A percentile compares a stretch with the other conserved stretches of the same genome.
phyloP scores from a whole-genome alignment of 2,113 vertebrate species.

The Lycaon pictus region DNA sequence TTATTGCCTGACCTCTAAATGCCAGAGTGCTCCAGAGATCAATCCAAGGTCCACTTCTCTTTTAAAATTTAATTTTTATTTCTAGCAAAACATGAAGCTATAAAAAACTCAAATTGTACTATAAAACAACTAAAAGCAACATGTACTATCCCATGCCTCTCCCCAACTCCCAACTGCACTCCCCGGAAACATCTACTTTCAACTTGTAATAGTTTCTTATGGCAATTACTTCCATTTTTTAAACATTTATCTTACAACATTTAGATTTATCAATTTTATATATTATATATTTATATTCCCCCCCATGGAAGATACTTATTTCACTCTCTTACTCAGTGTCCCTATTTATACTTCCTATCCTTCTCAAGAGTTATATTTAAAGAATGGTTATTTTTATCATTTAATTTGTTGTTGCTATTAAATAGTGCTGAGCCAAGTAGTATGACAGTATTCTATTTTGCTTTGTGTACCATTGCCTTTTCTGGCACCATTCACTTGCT shows the following conservation, averaged over 20 bases:
- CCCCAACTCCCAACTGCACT: not conserved
- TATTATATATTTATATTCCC: not conserved
- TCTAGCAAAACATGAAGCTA: not conserved
- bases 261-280: not conserved
- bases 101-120: not conserved
- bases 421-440: not conserved
- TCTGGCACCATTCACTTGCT: not conserved
- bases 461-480: not conserved
- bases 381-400: not conserved
- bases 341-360: not conserved
- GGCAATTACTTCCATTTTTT: not conserved
- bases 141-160: not conserved
- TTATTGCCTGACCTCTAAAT: not conserved
- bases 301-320: not conserved
- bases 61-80: not conserved
- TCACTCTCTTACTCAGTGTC: not conserved
- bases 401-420: not conserved
- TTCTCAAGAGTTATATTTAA: not conserved
- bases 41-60: not conserved
- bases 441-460: not conserved
- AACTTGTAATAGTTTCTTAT: not conserved
- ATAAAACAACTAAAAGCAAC: not conserved
- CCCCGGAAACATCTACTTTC: not conserved
- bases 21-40: not conserved
- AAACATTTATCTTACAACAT: not conserved